Percentiles rank a stretch among this genome's conserved stretches.
These are phyloP conservation scores for Lampris megalopsis DNA, from an alignment of 2,113 vertebrate species.

Conservation along the genomic window DNA sequence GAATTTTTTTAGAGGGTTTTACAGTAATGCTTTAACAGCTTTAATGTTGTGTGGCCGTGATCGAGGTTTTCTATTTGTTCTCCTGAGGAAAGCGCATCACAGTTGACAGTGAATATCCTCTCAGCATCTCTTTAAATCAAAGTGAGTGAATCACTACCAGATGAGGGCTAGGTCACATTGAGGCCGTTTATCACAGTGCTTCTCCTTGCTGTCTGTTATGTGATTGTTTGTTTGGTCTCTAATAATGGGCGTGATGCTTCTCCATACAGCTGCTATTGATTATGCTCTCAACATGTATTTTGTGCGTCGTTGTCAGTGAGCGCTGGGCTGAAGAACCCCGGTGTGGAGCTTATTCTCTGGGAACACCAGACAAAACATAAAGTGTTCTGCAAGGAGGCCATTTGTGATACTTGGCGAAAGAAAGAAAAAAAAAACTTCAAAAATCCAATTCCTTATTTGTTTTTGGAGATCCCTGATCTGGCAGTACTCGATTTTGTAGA, in stretches of 20 bases:
- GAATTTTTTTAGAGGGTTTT: neutral
- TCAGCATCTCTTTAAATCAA: constrained; percentile 36
- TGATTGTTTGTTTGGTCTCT: constrained; percentile 51
- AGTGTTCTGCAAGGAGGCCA: neutral
- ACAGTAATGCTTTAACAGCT: neutral
- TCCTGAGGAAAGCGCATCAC: constrained; percentile 21
- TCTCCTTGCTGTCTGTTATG: constrained; percentile 25
- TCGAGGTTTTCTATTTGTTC: constrained; percentile 17
- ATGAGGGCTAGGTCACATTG: constrained; percentile 23
- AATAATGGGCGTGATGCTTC: constrained; percentile 13
- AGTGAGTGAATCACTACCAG: constrained; percentile 52
- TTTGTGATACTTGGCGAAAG: neutral
- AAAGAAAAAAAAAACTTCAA: no score
- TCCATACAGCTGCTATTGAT: constrained; percentile 21
- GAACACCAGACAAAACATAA: neutral
- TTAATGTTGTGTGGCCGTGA: constrained; percentile 1
- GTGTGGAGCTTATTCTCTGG: neutral
- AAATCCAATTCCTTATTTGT: neutral
- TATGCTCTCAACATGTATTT: constrained; percentile 17
- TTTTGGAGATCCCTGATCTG: neutral
- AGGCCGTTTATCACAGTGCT: constrained; percentile 38
- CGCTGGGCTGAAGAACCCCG: neutral
- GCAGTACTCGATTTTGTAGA: neutral
- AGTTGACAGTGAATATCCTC: constrained; percentile 27
- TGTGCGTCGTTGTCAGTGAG: neutral